Evolutionary conservation across 2,888 invertebrate genomes (phyloP), one percentile per base, ranked within the genome.

Genomic region (Onchidella celtica): DNA sequence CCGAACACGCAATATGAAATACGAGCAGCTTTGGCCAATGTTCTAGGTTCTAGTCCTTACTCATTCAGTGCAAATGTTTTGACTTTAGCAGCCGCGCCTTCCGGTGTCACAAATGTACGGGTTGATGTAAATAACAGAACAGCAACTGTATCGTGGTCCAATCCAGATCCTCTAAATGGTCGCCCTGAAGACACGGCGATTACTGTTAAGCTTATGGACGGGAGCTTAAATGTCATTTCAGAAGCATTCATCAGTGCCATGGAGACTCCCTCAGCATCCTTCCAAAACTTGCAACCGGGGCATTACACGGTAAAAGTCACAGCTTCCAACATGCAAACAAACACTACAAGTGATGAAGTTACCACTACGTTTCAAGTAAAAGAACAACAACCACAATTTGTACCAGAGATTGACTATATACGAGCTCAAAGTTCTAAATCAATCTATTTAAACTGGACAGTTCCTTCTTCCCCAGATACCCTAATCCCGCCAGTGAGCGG

Each of bases 131-230:
- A 36, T 14, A 73, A 80, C 27, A 47, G 36, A 34, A 66, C 65
- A 9, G 65, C 57, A 29, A 47, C 74, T 24, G 66, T 80, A 3
- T 29, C 73, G 3, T 80, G 80, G 80, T 57, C n/a, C 32, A 34
- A 66, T 6, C 80, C 80, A 1, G 74, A 74, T 11, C 65, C 65
- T 17, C 66, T 80, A 6, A 74, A 74, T 38, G 80, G 80, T 27
- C 36, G 32, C 1, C 66, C 66, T 21, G 65, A 36, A 29, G 66
- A 74, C 21, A 70, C 70, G 17, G 14, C 9, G 4, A 66, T 80
- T 24, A 66, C 55, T 9, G 74, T 74, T 2, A n/a, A 61, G 24
- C 34, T 80, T 32, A 47, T 38, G n/a, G 32, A 21, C 11, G 29
- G 29, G 11, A 40, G 1, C 34, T 29, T 11, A 3, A 73, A 36